Evolutionary conservation across 2,888 invertebrate genomes (phyloP).

Genomic region (Hypomecis punctinalis): DNA sequence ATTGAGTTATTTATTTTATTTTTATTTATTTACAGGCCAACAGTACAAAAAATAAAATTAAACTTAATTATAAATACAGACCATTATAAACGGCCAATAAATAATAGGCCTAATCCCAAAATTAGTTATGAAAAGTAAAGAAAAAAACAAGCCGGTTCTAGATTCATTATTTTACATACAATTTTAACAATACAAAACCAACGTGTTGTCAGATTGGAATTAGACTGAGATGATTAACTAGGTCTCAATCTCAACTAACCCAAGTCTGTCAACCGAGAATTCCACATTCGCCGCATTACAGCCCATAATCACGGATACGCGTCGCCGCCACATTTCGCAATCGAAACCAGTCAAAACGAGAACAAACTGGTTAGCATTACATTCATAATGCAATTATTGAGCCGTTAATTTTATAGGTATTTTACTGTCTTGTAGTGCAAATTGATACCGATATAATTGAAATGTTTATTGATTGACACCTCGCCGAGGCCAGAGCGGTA

Average conservation of each 20-base stretch:
- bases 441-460: constrained; percentile 40
- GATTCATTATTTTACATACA: too few species aligned
- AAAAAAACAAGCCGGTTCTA: too few species aligned
- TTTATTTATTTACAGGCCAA: too few species aligned
- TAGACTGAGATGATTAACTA: constrained; percentile 14
- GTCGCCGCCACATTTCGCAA: constrained; percentile 34
- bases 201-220: constrained; percentile 8
- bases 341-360: constrained; percentile 35
- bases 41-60: too few species aligned
- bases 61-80: too few species aligned
- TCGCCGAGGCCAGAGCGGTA: constrained; percentile 12
- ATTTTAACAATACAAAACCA: not conserved
- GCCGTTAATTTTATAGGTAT: constrained; percentile 43
- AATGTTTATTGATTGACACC: constrained; percentile 40
- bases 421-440: constrained; percentile 39
- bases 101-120: too few species aligned
- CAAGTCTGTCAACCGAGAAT: constrained; percentile 29
- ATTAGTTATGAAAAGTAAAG: too few species aligned
- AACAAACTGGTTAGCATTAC: constrained; percentile 36
- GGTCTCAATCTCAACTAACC: constrained; percentile 6
- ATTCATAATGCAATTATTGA: constrained; percentile 37
- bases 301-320: constrained; percentile 30
- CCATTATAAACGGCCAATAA: too few species aligned
- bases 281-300: constrained; percentile 26
- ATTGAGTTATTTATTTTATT: too few species aligned